Evolutionary conservation across 2,888 invertebrate species (phyloP).

Genomic region (Meloe dianella): DNA sequence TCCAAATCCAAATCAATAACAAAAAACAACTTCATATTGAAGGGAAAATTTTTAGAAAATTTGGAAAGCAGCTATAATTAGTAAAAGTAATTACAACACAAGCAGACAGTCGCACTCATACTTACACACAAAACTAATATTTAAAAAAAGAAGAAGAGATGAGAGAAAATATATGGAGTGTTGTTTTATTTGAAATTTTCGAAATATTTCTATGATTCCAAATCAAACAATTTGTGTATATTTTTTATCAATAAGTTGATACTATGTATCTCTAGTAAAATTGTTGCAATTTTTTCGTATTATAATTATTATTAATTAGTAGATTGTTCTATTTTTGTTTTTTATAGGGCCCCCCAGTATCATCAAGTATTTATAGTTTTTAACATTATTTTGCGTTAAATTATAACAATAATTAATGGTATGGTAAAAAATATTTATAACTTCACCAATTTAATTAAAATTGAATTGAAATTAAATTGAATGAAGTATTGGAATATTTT

Average conservation of each 20-base stretch:
- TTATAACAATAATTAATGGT: neutral
- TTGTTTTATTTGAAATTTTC: slow-evolving; percentile 5
- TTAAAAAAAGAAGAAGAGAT: neutral
- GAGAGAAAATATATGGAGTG: neutral
- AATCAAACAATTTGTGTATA: slow-evolving; percentile 28
- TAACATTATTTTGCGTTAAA: neutral
- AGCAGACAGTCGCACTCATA: too few species aligned
- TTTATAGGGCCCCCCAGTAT: neutral
- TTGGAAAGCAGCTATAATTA: slow-evolving; percentile 26
- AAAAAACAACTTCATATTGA: slow-evolving; percentile 56
- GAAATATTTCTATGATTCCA: neutral
- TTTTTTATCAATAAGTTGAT: slow-evolving; percentile 55
- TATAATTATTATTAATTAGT: neutral
- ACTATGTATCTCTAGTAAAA: slow-evolving; percentile 62
- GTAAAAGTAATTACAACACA: too few species aligned
- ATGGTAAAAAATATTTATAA: neutral
- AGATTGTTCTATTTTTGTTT: neutral
- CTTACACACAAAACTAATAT: neutral
- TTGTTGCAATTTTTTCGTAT: slow-evolving; percentile 59
- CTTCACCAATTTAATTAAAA: slow-evolving; percentile 4
- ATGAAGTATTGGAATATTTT: neutral
- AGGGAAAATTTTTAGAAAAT: slow-evolving; percentile 31
- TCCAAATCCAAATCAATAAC: slow-evolving; percentile 8
- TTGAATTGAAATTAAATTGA: neutral
- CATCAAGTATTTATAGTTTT: slow-evolving; percentile 5